Evolutionary conservation across 2,113 vertebrate genomes (phyloP).

Genomic region (Tachuris rubrigastra): DNA sequence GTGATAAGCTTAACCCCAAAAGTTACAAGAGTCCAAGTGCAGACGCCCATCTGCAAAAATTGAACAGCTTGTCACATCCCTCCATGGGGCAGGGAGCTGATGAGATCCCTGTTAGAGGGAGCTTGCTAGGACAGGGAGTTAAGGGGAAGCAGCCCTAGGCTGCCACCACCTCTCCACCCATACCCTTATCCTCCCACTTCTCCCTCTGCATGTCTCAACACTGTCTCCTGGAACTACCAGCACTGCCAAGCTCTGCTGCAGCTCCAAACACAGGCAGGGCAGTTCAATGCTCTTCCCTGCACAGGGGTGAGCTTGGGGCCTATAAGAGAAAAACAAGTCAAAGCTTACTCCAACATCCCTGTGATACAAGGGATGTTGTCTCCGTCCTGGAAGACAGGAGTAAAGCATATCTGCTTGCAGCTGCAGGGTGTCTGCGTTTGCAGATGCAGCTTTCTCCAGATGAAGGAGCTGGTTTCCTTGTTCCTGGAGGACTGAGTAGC

Average conservation of each 20-base stretch:
- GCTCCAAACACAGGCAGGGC: not conserved
- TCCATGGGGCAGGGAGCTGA: not conserved
- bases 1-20: not conserved
- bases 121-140: not conserved
- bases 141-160: not conserved
- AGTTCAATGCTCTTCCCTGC: not conserved
- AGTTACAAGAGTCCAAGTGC: not conserved
- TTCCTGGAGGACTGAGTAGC: not conserved
- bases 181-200: not conserved
- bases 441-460: not conserved
- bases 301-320: not conserved
- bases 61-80: rapidly evolving
- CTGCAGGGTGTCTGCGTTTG: not conserved
- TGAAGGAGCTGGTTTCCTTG: not conserved
- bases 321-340: not conserved
- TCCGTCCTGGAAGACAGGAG: not conserved
- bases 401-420: not conserved
- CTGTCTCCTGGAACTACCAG: not conserved
- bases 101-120: not conserved
- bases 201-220: rapidly evolving
- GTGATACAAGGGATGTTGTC: not conserved
- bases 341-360: not conserved
- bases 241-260: not conserved
- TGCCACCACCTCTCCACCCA: not conserved
- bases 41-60: rapidly evolving